Evolutionary conservation across 1,140 invertebrate genomes (phyloP).

Genomic region (Drosophila obscura): DNA sequence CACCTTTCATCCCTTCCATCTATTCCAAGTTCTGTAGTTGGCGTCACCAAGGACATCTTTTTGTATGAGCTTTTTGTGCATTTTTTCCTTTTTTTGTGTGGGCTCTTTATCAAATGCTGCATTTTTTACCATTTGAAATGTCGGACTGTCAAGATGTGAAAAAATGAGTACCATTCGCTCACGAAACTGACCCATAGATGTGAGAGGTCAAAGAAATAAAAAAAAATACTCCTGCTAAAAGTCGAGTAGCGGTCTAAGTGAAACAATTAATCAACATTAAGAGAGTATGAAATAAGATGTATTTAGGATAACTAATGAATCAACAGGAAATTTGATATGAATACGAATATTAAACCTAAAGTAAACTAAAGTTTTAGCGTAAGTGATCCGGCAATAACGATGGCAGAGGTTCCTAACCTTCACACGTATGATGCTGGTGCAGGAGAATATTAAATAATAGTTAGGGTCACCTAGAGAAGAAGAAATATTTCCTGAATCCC

Average conservation of each 20-base stretch:
- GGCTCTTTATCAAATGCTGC: not conserved
- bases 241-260: not conserved
- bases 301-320: no score
- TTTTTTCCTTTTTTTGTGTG: not conserved
- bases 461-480: no score
- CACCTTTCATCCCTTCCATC: no score
- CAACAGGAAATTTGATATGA: not conserved
- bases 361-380: no score
- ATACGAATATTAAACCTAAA: no score
- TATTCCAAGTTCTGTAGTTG: conserved; percentile 5
- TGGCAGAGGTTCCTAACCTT: no score
- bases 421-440: no score
- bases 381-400: no score
- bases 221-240: not conserved
- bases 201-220: not conserved
- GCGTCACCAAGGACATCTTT: not conserved
- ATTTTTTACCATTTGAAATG: not conserved
- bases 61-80: conserved; percentile 3
- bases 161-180: no score
- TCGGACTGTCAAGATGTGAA: no score
- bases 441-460: no score
- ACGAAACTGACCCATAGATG: not conserved
- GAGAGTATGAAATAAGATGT: not conserved
- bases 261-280: conserved; percentile 7
- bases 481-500: no score